Base-by-base conservation (phyloP, 2,113 vertebrate species). In the Nipponia nippon region DNA sequence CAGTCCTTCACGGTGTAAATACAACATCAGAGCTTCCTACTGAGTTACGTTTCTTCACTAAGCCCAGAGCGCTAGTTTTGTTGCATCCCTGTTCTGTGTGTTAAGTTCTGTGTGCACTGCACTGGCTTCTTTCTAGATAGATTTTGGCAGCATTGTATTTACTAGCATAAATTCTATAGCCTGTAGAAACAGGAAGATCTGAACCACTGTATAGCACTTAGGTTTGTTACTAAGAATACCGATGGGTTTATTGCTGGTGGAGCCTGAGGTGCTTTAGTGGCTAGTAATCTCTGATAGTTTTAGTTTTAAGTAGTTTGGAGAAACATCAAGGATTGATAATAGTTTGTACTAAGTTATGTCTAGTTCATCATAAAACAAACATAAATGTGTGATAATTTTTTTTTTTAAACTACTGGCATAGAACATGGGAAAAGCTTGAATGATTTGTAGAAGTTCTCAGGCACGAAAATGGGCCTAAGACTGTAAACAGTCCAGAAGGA, bases 191-290 rank as follows among this genome's bases (percentile, higher is more conserved):
- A 62, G 36, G 59, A 71, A 71, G 59, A 42, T 83, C 50, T 86
- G 71, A 69, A 94, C 63, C 44, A 21, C 79, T 44, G 40, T 63
- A 14, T 25, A 83, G 58, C 50, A 40, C 50, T 86, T 62, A 10
- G 0, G 20, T 61, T 82, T 92, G 67, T 96, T 91, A 73, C 94
- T 95, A 94, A 94, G 91, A 94, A 93, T 90, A 93, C n/a, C 1
- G 0, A 3, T 58, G 53, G 75, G 62, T 93, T 94, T 95, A 73
- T 73, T 80, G 84, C 73, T 73, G 53, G 18, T 58, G 47, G 62
- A 94, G 77, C 71, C 56, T 76, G 89, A 95, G 69, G 77, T 1
- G 7, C 81, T 97, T 93, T 87, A 94, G 77, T 69, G 69, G 49
- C 50, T 75, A 8, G 58, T 95, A 94, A 91, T 94, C 87, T 86